Evolutionary conservation across 2,797 vertebrate species (phyloP).

Genomic region (Coccyzus lansbergi): DNA sequence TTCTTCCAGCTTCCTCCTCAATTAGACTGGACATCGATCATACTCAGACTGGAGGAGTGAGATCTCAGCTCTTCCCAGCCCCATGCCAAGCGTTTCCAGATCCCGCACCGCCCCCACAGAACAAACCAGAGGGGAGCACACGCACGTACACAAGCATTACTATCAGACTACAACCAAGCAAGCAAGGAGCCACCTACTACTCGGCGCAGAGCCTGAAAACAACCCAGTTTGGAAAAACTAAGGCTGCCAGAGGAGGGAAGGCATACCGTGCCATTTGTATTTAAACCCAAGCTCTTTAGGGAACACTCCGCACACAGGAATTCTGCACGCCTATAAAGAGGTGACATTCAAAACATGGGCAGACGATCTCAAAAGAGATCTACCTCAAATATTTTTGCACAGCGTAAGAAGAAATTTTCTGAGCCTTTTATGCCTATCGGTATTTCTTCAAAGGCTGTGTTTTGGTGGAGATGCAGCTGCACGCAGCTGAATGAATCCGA

Average conservation of each 20-base stretch:
- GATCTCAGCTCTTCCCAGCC: background rate
- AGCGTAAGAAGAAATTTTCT: background rate
- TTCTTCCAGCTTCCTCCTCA: background rate
- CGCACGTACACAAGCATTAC: background rate
- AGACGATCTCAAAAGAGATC: background rate
- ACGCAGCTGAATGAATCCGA: background rate
- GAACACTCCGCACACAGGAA: background rate
- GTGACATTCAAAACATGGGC: background rate
- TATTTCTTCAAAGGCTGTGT: background rate
- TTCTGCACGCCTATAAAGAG: background rate
- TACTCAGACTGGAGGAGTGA: background rate
- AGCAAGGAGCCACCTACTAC: slow-evolving; percentile 23
- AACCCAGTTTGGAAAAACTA: background rate
- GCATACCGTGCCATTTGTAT: background rate
- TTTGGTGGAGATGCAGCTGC: background rate
- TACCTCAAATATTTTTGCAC: background rate
- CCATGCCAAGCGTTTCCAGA: background rate
- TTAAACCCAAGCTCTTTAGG: background rate
- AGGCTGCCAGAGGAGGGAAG: background rate
- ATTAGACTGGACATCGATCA: background rate
- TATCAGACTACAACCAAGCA: slow-evolving; percentile 27
- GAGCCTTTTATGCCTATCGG: background rate
- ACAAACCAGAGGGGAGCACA: background rate
- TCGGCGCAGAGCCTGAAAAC: background rate
- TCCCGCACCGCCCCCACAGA: background rate